Evolutionary conservation across 2,888 invertebrate species (phyloP), one percentile per base, ranked within the genome.

Genomic region (Aleiodes testaceus): DNA sequence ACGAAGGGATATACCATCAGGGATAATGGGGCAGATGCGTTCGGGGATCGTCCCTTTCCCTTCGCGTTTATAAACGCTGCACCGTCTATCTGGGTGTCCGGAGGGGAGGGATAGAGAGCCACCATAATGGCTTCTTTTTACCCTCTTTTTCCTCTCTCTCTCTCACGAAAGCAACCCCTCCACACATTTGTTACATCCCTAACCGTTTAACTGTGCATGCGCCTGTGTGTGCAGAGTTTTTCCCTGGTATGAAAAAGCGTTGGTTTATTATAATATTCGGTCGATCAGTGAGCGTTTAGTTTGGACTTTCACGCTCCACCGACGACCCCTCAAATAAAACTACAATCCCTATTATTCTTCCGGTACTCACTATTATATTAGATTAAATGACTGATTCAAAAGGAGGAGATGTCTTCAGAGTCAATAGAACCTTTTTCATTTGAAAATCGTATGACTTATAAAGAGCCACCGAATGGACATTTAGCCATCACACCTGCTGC

Each of bases 21-120:
- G 76, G 80, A 85, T 85, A 86, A 86, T 85, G 84, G 85, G 85
- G 85, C 87, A 87, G 87, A 87, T 87, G 87, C 85, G 85, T 79
- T 80, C 78, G 77, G 74, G 79, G 77, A 63, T 45, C 44, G 45
- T 63, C 44, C 45, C 63, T 63, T 47, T 22, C 45, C 63, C 63
- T 45, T 22, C 42, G 42, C 63, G 45, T 45, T 63, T 47, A 63
- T 63, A 63, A 42, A 63, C 63, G 45, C 45, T 63, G 7, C 42
- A 42, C 16, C 45, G 45, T 63, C 45, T 63, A 45, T 63, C 63
- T 44, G 63, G 47, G 22, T 45, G 47, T 45, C 45, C 20, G 63
- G 26, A 7, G 12, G 30, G 14, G 26, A 26, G 59, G 59, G 30
- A 36, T 14, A 42, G 26, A 53, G 26, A 20, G 4, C 16, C 61